Evolutionary conservation across 2,797 vertebrate species (phyloP).

Genomic region (Chiroxiphia lanceolata): DNA sequence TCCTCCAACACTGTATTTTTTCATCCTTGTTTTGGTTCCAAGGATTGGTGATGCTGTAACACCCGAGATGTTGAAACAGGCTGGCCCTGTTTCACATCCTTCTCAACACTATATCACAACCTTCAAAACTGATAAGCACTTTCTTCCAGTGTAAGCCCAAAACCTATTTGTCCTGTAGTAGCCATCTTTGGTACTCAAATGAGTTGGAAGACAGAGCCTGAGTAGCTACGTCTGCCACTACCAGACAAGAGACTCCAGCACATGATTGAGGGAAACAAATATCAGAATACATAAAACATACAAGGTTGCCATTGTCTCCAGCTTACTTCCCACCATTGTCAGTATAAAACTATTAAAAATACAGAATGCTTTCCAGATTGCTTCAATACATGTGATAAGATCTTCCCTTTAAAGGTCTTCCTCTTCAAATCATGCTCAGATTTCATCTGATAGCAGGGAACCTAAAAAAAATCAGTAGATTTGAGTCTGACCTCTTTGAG

Average conservation of each 20-base stretch:
- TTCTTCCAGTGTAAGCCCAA: background rate
- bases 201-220: background rate
- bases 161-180: background rate
- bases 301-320: background rate
- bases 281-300: background rate
- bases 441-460: background rate
- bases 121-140: background rate
- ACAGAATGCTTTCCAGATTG: background rate
- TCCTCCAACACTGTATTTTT: background rate
- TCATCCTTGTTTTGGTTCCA: background rate
- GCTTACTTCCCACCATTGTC: background rate
- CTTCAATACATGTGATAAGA: background rate
- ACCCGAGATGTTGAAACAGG: background rate
- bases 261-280: background rate
- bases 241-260: background rate
- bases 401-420: background rate
- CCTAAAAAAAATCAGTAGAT: background rate
- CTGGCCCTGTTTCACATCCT: background rate
- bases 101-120: background rate
- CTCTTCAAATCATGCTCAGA: background rate
- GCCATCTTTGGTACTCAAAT: background rate
- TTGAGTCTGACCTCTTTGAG: background rate
- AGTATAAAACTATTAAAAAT: background rate
- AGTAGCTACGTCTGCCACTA: background rate
- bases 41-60: background rate